Percentiles rank a stretch among this genome's conserved stretches.
These are phyloP conservation scores for Phenganax stokvisi DNA, from an alignment of 92 coral and sea anemone species.

Conservation along the genomic window DNA sequence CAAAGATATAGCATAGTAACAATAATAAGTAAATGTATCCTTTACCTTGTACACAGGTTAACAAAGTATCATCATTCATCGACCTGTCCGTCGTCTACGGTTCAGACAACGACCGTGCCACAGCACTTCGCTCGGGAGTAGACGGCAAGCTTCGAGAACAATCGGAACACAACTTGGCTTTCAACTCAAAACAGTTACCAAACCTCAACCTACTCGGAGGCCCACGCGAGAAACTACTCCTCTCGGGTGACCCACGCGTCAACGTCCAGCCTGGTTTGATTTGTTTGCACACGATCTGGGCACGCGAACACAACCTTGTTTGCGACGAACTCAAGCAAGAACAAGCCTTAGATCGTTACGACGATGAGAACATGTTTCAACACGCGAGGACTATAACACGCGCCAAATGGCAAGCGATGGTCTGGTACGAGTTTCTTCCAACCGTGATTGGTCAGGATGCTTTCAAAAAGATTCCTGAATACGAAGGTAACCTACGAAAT, in stretches of 20 bases:
- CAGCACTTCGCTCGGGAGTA: constrained; percentile 59
- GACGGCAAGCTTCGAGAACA: constrained; percentile 80
- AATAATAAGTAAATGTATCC: background rate
- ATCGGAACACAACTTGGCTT: constrained; percentile 58
- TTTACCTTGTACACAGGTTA: constrained; percentile 50
- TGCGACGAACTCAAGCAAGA: constrained; percentile 78
- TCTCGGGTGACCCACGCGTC: constrained; percentile 98
- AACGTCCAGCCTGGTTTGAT: constrained; percentile 99
- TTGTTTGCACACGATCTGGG: constrained; percentile 84
- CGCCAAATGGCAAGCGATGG: constrained; percentile 88
- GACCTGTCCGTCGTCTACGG: constrained; percentile 90
- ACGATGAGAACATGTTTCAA: constrained; percentile 86
- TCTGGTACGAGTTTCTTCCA: constrained; percentile 94
- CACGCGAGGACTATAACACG: constrained; percentile 90
- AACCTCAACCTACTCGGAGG: constrained; percentile 88
- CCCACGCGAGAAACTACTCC: constrained; percentile 91
- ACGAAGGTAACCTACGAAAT: background rate
- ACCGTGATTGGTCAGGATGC: constrained; percentile 82
- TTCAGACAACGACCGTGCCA: constrained; percentile 71
- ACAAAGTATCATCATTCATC: constrained; percentile 87
- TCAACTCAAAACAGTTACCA: constrained; percentile 76
- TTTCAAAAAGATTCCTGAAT: constrained; percentile 46
- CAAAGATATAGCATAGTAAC: background rate
- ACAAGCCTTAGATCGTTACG: constrained; percentile 62
- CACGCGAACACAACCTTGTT: constrained; percentile 91